Evolutionary conservation across 2,888 invertebrate species (phyloP).

Genomic region (Clusia tigrina): DNA sequence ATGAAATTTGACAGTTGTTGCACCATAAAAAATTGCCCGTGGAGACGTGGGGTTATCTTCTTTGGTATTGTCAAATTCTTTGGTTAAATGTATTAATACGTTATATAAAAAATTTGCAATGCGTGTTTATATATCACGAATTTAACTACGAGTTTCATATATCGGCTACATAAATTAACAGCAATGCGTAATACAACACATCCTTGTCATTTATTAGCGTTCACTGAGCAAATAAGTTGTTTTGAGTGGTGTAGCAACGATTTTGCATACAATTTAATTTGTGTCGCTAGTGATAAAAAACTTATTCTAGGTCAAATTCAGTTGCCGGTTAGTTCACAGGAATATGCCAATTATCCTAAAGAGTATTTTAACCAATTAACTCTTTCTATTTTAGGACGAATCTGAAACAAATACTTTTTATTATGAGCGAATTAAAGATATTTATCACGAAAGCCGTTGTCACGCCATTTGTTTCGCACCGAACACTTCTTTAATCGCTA

Average conservation of each 20-base stretch:
- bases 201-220: slow-evolving; percentile 65
- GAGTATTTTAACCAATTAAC: no score
- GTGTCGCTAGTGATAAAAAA: slow-evolving; percentile 69
- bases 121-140: no score
- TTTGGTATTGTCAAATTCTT: no score
- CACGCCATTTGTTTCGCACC: slow-evolving; percentile 71
- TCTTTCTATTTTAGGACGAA: slow-evolving; percentile 64
- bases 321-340: slow-evolving; percentile 66
- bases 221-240: slow-evolving; percentile 67
- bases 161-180: no score
- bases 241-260: slow-evolving; percentile 72
- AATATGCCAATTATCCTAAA: neutral
- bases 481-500: slow-evolving; percentile 68
- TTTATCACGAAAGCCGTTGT: slow-evolving; percentile 68
- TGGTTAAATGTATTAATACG: no score
- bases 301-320: slow-evolving; percentile 68
- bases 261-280: slow-evolving; percentile 72
- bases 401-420: slow-evolving; percentile 67
- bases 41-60: no score
- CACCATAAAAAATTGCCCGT: no score
- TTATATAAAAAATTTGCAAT: no score
- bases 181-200: slow-evolving; percentile 48
- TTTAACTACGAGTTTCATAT: no score
- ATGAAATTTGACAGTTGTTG: no score
- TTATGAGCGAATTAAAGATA: slow-evolving; percentile 68